A percentile compares a stretch with the other conserved stretches of the same genome.
These are phyloP conservation scores for Caenorhabditis doughertyi DNA, from an alignment of 2,888 invertebrate genomes.

Conservation along the genomic window DNA sequence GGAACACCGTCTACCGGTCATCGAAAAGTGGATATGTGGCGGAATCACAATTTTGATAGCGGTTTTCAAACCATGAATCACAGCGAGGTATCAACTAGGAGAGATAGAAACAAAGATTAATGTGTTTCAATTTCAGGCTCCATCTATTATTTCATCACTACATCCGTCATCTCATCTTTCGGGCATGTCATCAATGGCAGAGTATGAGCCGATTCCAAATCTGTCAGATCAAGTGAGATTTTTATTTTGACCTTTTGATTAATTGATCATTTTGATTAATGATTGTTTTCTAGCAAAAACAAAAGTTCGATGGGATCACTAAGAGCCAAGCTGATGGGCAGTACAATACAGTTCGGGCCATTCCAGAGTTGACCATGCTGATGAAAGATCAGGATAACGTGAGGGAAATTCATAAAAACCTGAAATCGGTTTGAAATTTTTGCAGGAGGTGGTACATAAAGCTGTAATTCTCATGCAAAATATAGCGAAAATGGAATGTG, in stretches of 20 bases:
- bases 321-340: conserved; percentile 49
- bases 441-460: conserved; percentile 73
- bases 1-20: conserved; percentile 46
- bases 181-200: conserved; percentile 70
- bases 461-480: conserved; percentile 76
- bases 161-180: conserved; percentile 76
- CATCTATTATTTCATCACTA: conserved; percentile 74
- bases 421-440: not conserved
- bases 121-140: conserved; percentile 67
- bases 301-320: conserved; percentile 69
- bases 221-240: conserved; percentile 64
- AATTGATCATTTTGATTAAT: not conserved
- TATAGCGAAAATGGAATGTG: conserved; percentile 77
- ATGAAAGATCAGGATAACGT: conserved; percentile 78
- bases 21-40: conserved; percentile 71
- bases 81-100: conserved; percentile 69
- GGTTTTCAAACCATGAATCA: conserved; percentile 80
- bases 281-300: conserved; percentile 62
- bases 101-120: conserved; percentile 35
- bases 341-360: conserved; percentile 64
- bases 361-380: conserved; percentile 78
- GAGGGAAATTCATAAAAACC: not conserved
- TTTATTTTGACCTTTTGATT: not conserved
- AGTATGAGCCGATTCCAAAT: conserved; percentile 60
- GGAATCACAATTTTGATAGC: conserved; percentile 76